Conservation (phyloP, 2,888 invertebrate genomes). For the Noctua janthe region DNA sequence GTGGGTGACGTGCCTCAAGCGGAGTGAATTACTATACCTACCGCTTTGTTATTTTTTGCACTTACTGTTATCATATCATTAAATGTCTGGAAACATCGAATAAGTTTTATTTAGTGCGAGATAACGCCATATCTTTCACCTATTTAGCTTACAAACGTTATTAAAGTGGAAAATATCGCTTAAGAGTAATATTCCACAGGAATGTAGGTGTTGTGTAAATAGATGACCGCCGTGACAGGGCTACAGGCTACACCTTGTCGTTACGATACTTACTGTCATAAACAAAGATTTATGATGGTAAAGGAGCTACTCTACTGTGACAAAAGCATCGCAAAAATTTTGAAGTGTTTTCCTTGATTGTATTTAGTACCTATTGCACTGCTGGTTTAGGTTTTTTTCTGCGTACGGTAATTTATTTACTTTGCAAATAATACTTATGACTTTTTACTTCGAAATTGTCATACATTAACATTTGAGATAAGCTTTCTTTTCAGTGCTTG, state of each 20-base stretch:
- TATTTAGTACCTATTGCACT: neutral
- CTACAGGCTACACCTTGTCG: neutral
- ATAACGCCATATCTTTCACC: conserved; percentile 28
- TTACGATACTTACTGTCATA: conserved; percentile 16
- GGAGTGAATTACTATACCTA: conserved; percentile 72
- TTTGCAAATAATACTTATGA: neutral
- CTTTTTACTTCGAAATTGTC: neutral
- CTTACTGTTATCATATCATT: conserved; percentile 70
- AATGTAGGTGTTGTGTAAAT: conserved; percentile 18
- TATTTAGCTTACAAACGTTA: conserved; percentile 1
- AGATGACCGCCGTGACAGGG: neutral
- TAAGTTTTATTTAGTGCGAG: conserved; percentile 22
- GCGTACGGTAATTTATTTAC: neutral
- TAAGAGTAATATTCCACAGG: neutral
- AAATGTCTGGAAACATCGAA: conserved; percentile 66
- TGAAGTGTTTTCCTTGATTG: neutral
- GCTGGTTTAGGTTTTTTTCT: neutral
- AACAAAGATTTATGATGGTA: conserved; percentile 5
- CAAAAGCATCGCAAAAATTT: neutral
- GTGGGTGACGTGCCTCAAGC: conserved; percentile 34
- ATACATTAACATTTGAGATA: neutral
- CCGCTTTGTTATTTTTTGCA: conserved; percentile 84
- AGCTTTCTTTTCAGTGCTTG: neutral
- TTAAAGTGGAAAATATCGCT: neutral
- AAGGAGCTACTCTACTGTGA: neutral